These are phyloP conservation scores for Acleris emargana DNA, from an alignment of 2,888 invertebrate genomes.

Conservation along the genomic window DNA sequence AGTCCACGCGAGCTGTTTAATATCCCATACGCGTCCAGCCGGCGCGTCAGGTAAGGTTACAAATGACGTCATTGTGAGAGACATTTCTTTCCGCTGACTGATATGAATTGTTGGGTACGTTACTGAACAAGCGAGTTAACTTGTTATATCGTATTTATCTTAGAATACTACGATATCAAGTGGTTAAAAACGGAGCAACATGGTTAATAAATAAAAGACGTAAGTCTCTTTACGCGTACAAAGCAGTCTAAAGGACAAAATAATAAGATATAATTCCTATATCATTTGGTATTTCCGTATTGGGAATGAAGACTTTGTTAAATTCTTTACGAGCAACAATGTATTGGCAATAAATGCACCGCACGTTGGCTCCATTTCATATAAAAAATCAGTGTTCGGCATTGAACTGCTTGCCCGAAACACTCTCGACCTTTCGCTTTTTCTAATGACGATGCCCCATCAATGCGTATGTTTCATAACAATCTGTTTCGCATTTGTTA, in stretches of 20 bases:
- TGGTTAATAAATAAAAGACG: too few species aligned
- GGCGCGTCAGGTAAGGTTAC: background rate
- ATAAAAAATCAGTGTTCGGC: background rate
- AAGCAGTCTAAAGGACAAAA: too few species aligned
- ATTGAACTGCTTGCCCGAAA: background rate
- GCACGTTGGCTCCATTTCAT: too few species aligned
- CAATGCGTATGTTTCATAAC: constrained; percentile 21
- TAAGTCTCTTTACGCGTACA: too few species aligned
- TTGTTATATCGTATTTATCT: too few species aligned
- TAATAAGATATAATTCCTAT: too few species aligned
- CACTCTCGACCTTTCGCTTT: constrained; percentile 26
- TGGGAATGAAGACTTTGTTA: too few species aligned
- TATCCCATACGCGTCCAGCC: background rate
- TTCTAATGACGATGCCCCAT: constrained; percentile 20
- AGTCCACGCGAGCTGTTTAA: constrained; percentile 1
- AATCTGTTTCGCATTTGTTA: constrained; percentile 24
- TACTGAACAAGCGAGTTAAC: background rate
- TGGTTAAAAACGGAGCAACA: too few species aligned
- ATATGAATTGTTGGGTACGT: background rate
- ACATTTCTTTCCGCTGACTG: constrained; percentile 1
- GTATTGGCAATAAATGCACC: too few species aligned
- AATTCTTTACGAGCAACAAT: too few species aligned
- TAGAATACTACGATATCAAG: too few species aligned
- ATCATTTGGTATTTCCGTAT: too few species aligned
- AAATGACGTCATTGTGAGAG: background rate